Base-by-base conservation (phyloP, 2,888 invertebrate species). In the Machimus atricapillus region DNA sequence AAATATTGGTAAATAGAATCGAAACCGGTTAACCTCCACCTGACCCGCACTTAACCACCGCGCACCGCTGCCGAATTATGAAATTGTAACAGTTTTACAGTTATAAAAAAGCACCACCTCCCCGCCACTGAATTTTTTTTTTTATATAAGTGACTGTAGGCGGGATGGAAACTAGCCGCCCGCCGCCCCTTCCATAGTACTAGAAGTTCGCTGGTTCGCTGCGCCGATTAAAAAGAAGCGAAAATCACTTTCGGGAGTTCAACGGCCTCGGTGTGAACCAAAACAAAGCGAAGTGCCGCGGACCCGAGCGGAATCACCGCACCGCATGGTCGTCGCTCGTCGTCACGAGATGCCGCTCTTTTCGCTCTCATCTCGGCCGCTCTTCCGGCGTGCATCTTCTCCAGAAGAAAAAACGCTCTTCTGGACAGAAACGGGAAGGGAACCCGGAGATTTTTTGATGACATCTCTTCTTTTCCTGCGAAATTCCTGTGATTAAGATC, bases 241-340 rank as follows among this genome's bases (percentile, higher is more conserved):
- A 88, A 87, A 86, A 81, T 89, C 88, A 89, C 89, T 89, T 89
- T 89, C 88, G 89, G 89, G 89, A 87, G 89, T 89, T 89, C 89
- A 89, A 88, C 85, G 89, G 46, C 89, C 89, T 85, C 87, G 74
- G 83, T 89, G 89, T 88, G 89, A 89, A 89, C 89, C 89, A 89
- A 88, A 88, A 88, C 88, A 88, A 88, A 87, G 87, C 88, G 83
- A 81, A 77, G 78, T 78, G 23, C 77, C 86, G 77, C 34, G 58
- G 86, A 79, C 16, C 23, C 37, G 74, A 77, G 34, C 40, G 85
- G 74, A 85, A 83, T 83, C 66, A 66, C 37, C 66, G 66, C 82
- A 83, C 37, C 66, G 66, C 82, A 83, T 46, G 46, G 82, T 66
- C 37, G 16, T 74, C 27, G 3, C 6, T 5, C 37, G 16, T 74